These are phyloP conservation scores for Danio albolineatus DNA, from an alignment of 2,797 vertebrate genomes.

Conservation along the genomic window DNA sequence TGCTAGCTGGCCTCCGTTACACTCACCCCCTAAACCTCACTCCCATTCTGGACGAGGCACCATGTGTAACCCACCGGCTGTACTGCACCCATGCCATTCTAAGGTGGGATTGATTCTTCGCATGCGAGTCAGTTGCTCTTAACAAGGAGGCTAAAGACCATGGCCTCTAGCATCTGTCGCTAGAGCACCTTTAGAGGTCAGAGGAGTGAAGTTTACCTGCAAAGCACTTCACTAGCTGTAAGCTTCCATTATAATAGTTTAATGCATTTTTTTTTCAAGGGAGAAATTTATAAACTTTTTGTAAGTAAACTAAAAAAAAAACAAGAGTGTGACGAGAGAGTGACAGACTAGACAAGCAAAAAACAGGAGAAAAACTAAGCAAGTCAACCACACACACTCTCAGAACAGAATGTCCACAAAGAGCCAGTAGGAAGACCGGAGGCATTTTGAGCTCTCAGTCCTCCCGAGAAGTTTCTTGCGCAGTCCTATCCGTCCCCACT, in stretches of 20 bases:
- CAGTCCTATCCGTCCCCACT: conserved; percentile 7
- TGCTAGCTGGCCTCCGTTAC: too few relatives aligned
- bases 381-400: conserved; percentile 34
- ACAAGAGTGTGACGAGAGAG: not conserved
- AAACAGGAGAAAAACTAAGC: conserved; percentile 5
- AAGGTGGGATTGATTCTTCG: too few relatives aligned
- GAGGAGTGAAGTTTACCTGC: too few relatives aligned
- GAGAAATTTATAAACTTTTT: not conserved
- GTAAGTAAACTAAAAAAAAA: not conserved
- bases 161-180: too few relatives aligned
- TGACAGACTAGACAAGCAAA: not conserved
- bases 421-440: conserved; percentile 15
- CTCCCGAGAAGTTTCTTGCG: conserved; percentile 23
- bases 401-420: conserved; percentile 27
- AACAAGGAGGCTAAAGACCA: too few relatives aligned
- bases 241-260: not conserved
- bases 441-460: conserved; percentile 24
- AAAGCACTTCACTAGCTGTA: too few relatives aligned
- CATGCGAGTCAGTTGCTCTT: too few relatives aligned
- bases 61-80: too few relatives aligned
- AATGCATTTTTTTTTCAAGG: not conserved
- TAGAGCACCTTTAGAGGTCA: too few relatives aligned
- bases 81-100: too few relatives aligned
- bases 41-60: too few relatives aligned
- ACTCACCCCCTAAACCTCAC: too few relatives aligned